These are phyloP conservation scores for Alethe diademata DNA, from an alignment of 2,113 vertebrate species.

Conservation along the genomic window DNA sequence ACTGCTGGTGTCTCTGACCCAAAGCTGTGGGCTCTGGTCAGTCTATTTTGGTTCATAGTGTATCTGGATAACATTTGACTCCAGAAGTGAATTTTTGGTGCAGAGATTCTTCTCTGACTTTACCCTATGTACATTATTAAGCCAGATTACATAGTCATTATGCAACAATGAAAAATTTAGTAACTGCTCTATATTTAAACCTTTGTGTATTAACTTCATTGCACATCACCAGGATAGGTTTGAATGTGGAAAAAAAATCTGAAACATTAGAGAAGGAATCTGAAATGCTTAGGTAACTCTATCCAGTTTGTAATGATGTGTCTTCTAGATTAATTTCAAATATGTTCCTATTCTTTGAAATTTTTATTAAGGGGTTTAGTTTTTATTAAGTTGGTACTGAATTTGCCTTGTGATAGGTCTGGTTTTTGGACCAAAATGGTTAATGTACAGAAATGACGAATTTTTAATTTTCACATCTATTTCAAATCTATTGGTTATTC, in stretches of 20 bases:
- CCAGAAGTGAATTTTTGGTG: not conserved
- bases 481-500: not conserved
- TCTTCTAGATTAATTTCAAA: not conserved
- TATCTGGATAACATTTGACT: not conserved
- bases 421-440: not conserved
- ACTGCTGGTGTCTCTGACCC: not conserved
- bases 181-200: constrained; percentile 43
- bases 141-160: constrained; percentile 21
- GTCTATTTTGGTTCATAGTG: not conserved
- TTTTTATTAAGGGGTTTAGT: no score
- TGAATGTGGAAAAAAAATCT: not conserved
- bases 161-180: constrained; percentile 27
- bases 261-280: not conserved
- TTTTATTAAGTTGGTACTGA: not conserved
- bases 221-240: not conserved
- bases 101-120: not conserved
- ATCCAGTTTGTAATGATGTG: not conserved
- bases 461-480: not conserved
- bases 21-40: not conserved
- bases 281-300: not conserved
- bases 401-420: not conserved
- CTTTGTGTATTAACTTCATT: constrained; percentile 27
- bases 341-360: not conserved
- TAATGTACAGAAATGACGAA: not conserved
- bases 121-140: not conserved